A percentile compares a stretch with the other conserved stretches of the same genome.
Conservation (phyloP, 2,888 invertebrate species). For the Agrochola macilenta region DNA sequence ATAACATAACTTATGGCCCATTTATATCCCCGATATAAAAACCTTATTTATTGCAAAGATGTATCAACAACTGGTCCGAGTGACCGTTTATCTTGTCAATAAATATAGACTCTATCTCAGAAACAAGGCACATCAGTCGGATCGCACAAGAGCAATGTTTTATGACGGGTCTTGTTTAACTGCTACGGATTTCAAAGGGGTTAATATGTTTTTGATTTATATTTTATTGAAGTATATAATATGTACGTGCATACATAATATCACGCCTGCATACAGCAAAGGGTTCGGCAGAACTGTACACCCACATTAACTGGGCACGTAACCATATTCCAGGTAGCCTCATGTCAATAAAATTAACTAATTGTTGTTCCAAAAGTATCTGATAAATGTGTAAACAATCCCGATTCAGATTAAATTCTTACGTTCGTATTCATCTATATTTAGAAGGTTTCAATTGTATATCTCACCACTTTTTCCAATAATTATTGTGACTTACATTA, state of each 20-base stretch:
- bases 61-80: not conserved
- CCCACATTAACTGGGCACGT: too few species aligned
- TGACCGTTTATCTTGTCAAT: conserved; percentile 20
- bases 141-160: conserved; percentile 4
- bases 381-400: too few species aligned
- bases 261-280: too few species aligned
- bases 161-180: conserved; percentile 23
- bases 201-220: conserved; percentile 15
- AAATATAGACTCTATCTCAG: not conserved
- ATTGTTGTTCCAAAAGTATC: too few species aligned
- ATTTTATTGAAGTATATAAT: not conserved
- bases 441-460: too few species aligned
- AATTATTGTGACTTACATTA: too few species aligned
- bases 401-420: too few species aligned
- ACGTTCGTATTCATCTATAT: too few species aligned
- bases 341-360: too few species aligned
- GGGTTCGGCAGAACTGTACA: too few species aligned
- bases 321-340: too few species aligned
- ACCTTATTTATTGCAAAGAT: not conserved
- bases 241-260: not conserved
- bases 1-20: not conserved
- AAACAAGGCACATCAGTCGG: not conserved
- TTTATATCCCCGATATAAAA: not conserved
- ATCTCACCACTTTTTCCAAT: too few species aligned
- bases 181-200: not conserved